phyloP scores from a whole-genome alignment of 2,113 vertebrate species.

The Heliornis fulica region DNA sequence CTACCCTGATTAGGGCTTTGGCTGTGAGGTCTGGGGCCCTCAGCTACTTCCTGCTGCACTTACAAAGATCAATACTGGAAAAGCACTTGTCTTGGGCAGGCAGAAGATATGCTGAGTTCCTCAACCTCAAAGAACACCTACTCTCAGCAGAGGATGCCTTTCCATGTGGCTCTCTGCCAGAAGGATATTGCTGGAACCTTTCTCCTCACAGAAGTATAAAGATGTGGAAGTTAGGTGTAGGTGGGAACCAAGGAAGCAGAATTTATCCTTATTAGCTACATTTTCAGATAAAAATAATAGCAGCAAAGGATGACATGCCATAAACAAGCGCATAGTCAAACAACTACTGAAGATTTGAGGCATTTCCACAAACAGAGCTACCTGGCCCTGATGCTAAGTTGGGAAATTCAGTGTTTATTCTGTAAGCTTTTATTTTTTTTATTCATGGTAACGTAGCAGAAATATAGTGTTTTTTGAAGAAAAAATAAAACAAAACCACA shows the following conservation, averaged over 20 bases:
- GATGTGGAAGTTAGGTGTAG: background rate
- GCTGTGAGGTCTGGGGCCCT: background rate
- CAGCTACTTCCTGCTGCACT: background rate
- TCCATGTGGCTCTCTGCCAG: background rate
- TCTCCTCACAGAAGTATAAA: background rate
- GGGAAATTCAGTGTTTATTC: background rate
- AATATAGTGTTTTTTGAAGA: background rate
- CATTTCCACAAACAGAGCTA: background rate
- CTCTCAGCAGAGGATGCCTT: background rate
- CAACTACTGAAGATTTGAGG: background rate
- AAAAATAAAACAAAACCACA: too few species aligned
- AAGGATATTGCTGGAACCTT: background rate
- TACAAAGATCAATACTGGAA: background rate
- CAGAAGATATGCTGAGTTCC: background rate
- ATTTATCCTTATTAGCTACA: background rate
- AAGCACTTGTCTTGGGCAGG: background rate
- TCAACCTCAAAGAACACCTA: background rate
- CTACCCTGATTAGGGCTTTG: background rate
- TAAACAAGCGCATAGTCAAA: background rate
- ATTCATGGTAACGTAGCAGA: background rate
- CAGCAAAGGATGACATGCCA: background rate
- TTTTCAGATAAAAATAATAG: background rate
- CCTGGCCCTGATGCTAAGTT: background rate
- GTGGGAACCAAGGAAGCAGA: background rate
- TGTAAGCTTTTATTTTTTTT: background rate